Base-by-base conservation (phyloP, 2,113 vertebrate genomes). In the Lota lota region DNA sequence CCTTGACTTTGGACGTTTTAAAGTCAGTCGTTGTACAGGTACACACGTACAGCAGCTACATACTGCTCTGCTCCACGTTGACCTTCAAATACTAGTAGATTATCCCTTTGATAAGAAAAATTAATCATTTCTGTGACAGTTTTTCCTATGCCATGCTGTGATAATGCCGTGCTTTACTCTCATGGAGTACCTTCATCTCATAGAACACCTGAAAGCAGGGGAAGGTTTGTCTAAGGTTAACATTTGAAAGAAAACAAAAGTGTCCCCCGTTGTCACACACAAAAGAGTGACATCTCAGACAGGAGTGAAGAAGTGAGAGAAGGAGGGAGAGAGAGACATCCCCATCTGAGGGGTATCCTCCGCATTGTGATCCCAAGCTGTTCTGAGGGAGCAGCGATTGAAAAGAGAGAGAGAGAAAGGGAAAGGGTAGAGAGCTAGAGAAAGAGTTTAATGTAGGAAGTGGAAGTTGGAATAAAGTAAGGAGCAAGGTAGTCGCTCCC, bases 241-340 rank as follows among this genome's bases (percentile, higher is more conserved):
- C 82, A 82, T 81, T 75, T 67, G 5, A 78, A 76, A 80, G 73
- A 67, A 81, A 79, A 79, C 61, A 65, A 61, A 78, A 73, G 33
- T 69, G 63, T 74, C 70, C 73, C 40, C 76, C 33, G 22, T 70
- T 72, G 64, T 77, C 66, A 64, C 33, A 80, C 65, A 82, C 70
- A 76, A 57, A 71, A 47, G 51, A 80, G 70, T 82, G 70, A 16
- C 53, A 57, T 47, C 72, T 67, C 33, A 64, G 75, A 73, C 53
- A n/a, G 53, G 15, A n/a, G 53, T 18, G 53, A 36, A 68, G 17
- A 18, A 36, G 22, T 33, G 28, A 33, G 28, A 33, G 28, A 50
- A 33, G 54, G 71, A 24, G 51, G 22, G 68, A 70, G 59, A 66
- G 22, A 60, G 47, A 73, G 63, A 75, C 62, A 63, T 66, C 1